Conservation (phyloP, 2,888 invertebrate genomes). For the Diarsia brunnea region DNA sequence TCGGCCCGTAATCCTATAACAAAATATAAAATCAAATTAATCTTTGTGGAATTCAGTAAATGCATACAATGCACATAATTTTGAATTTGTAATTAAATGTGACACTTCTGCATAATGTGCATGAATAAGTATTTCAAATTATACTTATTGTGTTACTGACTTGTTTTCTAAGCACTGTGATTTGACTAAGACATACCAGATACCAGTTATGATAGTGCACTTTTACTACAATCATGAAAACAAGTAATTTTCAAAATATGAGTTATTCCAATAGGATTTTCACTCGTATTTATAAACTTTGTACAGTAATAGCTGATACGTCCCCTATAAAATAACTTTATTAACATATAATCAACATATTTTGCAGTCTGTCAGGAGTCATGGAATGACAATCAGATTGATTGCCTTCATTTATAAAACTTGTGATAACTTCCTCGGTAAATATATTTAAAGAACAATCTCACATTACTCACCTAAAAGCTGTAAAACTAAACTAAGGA, state of each 20-base stretch:
- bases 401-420: conserved; percentile 71
- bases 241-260: not conserved
- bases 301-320: conserved; percentile 31
- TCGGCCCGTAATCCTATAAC: conserved; percentile 90
- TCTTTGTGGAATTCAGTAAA: conserved; percentile 29
- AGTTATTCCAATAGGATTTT: not conserved
- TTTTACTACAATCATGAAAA: conserved; percentile 9
- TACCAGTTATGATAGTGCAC: conserved; percentile 11
- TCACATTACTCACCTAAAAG: conserved; percentile 69
- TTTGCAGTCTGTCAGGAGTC: conserved; percentile 57
- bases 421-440: conserved; percentile 32
- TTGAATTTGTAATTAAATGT: conserved; percentile 32
- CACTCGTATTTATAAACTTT: not conserved
- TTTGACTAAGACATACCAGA: not conserved
- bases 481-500: conserved; percentile 67
- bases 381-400: conserved; percentile 71
- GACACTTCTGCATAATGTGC: conserved; percentile 38
- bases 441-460: conserved; percentile 54
- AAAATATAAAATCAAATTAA: conserved; percentile 68
- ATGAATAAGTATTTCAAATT: conserved; percentile 45
- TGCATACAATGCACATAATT: conserved; percentile 35
- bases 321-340: conserved; percentile 68
- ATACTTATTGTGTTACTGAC: conserved; percentile 29
- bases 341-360: conserved; percentile 76
- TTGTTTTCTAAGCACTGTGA: conserved; percentile 21